Conservation (phyloP, 2,888 invertebrate species). For the Steromphala cineraria region DNA sequence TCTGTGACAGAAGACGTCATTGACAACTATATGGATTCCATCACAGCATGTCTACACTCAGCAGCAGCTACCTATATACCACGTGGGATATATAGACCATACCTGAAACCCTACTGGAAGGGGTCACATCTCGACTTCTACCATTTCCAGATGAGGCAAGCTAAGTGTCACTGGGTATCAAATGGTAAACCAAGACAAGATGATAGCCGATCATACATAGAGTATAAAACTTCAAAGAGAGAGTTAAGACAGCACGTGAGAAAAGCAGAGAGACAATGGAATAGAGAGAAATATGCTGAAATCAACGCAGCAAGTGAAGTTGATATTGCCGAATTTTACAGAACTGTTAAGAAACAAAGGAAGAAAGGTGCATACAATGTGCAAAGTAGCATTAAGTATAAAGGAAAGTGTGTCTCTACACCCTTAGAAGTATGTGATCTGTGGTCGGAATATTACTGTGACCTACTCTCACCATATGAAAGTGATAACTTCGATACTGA, state of each 20-base stretch:
- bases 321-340: too few species aligned
- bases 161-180: neutral
- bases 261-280: neutral
- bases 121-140: neutral
- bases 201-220: neutral
- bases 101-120: constrained; percentile 9
- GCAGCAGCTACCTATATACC: neutral
- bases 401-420: too few species aligned
- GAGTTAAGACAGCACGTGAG: neutral
- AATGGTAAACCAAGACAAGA: neutral
- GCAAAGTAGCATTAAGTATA: neutral
- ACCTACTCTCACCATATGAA: too few species aligned
- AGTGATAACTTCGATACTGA: too few species aligned
- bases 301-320: too few species aligned
- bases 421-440: too few species aligned
- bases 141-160: neutral
- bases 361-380: neutral
- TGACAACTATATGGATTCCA: neutral
- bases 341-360: too few species aligned
- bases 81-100: neutral
- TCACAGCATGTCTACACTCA: neutral
- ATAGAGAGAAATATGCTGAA: too few species aligned
- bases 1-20: neutral
- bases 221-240: neutral
- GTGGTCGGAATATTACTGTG: too few species aligned